A percentile compares a stretch with the other conserved stretches of the same genome.
phyloP scores from a whole-genome alignment of 1,140 invertebrate species.

The Pararge aegeria region DNA sequence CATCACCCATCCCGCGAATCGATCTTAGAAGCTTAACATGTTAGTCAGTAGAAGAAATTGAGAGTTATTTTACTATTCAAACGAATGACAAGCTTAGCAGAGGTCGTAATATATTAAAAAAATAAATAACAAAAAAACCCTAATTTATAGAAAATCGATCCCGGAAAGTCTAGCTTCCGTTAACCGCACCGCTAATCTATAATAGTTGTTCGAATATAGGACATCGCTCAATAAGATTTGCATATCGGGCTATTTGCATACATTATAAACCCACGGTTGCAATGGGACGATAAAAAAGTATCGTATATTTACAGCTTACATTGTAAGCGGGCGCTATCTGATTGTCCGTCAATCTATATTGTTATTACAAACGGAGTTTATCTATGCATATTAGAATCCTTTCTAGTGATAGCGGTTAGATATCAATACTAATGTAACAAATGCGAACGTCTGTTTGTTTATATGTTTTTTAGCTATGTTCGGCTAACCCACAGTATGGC shows the following conservation, averaged over 20 bases:
- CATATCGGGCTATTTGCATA: constrained; percentile 27
- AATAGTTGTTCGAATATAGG: not conserved
- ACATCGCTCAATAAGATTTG: constrained; percentile 17
- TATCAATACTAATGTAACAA: not conserved
- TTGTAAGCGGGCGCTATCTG: constrained; percentile 15
- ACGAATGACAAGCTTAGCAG: no score
- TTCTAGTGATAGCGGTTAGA: constrained; percentile 1
- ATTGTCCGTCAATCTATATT: constrained; percentile 21
- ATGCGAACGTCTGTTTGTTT: no score
- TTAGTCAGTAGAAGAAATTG: no score
- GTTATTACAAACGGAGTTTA: constrained; percentile 10
- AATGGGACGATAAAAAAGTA: constrained; percentile 21
- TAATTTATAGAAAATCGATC: not conserved
- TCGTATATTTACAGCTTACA: constrained; percentile 7
- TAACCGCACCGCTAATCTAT: not conserved
- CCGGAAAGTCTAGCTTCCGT: not conserved
- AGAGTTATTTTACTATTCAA: no score
- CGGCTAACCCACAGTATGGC: no score
- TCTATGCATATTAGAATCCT: constrained; percentile 20
- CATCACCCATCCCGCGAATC: no score
- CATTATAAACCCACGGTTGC: constrained; percentile 15
- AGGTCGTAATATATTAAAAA: no score
- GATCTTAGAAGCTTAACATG: no score
- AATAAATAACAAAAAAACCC: no score
- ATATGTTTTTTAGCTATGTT: no score